phyloP scores from a whole-genome alignment of 2,797 vertebrate genomes.

The Falco columbarius region DNA sequence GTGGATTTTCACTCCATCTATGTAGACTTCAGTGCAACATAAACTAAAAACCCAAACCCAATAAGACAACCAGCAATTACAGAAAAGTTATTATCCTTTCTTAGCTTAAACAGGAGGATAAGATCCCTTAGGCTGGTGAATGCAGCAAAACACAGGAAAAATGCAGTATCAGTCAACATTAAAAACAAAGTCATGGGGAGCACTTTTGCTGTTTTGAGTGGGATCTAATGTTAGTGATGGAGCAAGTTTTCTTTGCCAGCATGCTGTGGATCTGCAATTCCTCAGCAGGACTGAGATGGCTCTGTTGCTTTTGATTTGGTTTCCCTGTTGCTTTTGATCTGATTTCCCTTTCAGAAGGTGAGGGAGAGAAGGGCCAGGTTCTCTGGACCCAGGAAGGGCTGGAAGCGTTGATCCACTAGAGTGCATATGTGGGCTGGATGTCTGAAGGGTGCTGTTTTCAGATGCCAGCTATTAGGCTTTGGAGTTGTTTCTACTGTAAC shows the following conservation, averaged over 20 bases:
- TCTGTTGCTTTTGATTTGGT: background rate
- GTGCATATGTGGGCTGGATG: conserved; percentile 66
- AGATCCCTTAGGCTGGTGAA: background rate
- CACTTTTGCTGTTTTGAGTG: background rate
- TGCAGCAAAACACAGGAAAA: background rate
- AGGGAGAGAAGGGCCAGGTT: background rate
- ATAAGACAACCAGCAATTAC: background rate
- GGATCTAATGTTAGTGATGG: background rate
- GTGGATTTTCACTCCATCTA: background rate
- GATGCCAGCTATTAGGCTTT: conserved; percentile 37
- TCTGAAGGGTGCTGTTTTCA: background rate
- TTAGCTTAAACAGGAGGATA: background rate
- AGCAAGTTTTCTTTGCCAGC: background rate
- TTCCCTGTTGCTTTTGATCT: background rate
- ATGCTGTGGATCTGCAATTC: background rate
- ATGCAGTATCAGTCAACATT: background rate
- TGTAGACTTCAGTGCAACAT: background rate
- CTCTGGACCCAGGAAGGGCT: background rate
- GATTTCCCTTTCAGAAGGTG: background rate
- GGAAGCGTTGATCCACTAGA: conserved; percentile 36
- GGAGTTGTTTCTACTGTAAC: conserved; percentile 82
- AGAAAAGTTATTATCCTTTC: background rate
- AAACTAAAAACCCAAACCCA: background rate
- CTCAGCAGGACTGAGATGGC: background rate
- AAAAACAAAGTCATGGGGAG: background rate